Evolutionary conservation across 1,140 invertebrate species (phyloP).

Genomic region (Drosophila bocki): DNA sequence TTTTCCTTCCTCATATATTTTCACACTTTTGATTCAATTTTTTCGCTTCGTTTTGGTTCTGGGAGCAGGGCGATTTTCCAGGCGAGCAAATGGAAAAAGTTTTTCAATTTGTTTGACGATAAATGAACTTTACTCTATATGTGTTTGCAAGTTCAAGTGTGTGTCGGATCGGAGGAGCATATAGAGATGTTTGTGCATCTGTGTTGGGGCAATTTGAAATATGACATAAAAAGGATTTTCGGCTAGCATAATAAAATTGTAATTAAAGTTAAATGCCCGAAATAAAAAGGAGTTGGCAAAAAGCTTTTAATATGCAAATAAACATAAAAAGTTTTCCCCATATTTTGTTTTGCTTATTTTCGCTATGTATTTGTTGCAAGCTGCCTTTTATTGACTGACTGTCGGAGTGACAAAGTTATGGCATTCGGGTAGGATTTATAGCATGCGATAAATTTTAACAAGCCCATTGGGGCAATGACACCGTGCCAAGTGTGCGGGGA

Average conservation of each 20-base stretch:
- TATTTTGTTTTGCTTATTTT: background rate
- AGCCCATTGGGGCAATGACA: slow-evolving; percentile 34
- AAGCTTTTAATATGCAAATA: slow-evolving; percentile 70
- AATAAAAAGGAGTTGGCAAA: slow-evolving; percentile 44
- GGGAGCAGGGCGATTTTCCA: slow-evolving; percentile 50
- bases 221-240: slow-evolving; percentile 75
- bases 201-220: slow-evolving; percentile 62
- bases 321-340: slow-evolving; percentile 61
- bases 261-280: slow-evolving; percentile 75
- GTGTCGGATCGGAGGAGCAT: background rate
- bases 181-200: slow-evolving; percentile 5
- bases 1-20: slow-evolving; percentile 52
- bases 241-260: slow-evolving; percentile 75
- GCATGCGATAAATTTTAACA: slow-evolving; percentile 79
- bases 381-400: slow-evolving; percentile 69
- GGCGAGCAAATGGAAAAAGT: slow-evolving; percentile 76
- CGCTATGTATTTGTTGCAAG: slow-evolving; percentile 21
- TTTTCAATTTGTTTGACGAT: slow-evolving; percentile 82
- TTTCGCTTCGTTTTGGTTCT: slow-evolving; percentile 13
- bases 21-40: slow-evolving; percentile 45
- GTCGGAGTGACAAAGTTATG: slow-evolving; percentile 71
- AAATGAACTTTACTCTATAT: slow-evolving; percentile 67
- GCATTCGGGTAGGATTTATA: slow-evolving; percentile 66
- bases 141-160: slow-evolving; percentile 17
- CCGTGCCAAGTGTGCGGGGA: background rate